Evolutionary conservation across 35 echinoderm and acorn worm genomes (phyloP), one percentile per base, ranked within the genome.

Genomic region (Hemicentrotus pulcherrimus): DNA sequence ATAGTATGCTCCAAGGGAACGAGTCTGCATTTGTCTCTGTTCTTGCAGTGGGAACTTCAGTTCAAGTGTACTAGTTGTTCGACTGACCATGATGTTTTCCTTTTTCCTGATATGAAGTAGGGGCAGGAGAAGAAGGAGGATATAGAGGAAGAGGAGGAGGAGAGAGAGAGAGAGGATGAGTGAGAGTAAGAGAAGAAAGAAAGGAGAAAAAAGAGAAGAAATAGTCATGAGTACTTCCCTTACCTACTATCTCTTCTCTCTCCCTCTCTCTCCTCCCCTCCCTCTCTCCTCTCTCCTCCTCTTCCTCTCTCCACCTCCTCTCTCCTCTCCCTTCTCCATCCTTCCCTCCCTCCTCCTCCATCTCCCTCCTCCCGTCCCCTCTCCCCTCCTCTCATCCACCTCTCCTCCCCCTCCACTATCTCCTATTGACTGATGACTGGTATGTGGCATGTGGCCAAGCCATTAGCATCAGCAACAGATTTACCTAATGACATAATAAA

Each of bases 401-500:
- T 5, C 87, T 9, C 88, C 15, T 46, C 24, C 18, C 32, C 88
- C 32, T 24, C 88, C 88, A 8, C 46, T 8, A 15, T 24, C 88
- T 30, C 5, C 6, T 7, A 12, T 8, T 78, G 22, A 78, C 88
- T n/a, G 91, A 93, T 93, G 91, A 50, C 91, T 58, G 91, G 45
- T 47, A 46, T 46, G 48, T 93, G 46, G 46, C 45, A 47, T 93
- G 46, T 93, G 48, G 91, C 46, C 91, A 93, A 46, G 46, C 48
- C 91, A 93, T 93, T 93, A 93, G 46, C 45, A 93, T 93, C 91
- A 93, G 32, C 91, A 52, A 58, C 46, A 93, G 91, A 93, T 93
- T 93, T 58, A 93, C 46, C 48, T 93, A 93, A 93, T 93, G 91
- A 33, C 91, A 93, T 93, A 93, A 50, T 93, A 93, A 93, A 93